Percentiles rank a stretch among this genome's conserved stretches.
phyloP scores from a whole-genome alignment of 2,113 vertebrate genomes.

The Okapia johnstoni region DNA sequence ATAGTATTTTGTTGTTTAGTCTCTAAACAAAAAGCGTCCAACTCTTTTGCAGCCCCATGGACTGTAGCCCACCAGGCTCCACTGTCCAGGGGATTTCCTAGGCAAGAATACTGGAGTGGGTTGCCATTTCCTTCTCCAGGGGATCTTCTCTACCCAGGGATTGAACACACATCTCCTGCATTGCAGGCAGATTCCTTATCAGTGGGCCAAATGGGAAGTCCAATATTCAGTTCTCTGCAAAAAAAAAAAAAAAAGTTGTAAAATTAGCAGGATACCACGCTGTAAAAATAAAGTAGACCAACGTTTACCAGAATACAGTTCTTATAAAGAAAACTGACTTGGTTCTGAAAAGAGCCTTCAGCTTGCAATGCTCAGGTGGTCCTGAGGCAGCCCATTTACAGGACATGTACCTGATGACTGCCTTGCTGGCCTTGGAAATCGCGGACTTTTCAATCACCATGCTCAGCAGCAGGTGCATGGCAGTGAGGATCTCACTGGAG shows the following conservation, averaged over 20 bases:
- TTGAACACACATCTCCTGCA: too few relatives aligned
- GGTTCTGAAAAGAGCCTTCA: neutral
- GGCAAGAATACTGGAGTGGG: too few relatives aligned
- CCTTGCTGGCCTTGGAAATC: neutral
- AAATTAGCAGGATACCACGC: neutral
- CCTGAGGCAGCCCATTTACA: neutral
- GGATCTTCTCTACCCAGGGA: too few relatives aligned
- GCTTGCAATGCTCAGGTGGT: neutral
- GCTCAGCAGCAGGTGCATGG: neutral
- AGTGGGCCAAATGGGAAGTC: too few relatives aligned
- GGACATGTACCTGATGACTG: neutral
- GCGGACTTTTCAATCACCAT: neutral
- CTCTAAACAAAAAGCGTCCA: too few relatives aligned
- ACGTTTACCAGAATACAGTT: neutral
- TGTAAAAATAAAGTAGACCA: neutral
- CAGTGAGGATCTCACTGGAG: conserved; percentile 69
- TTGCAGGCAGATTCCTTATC: too few relatives aligned
- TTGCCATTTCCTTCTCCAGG: too few relatives aligned
- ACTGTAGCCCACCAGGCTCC: too few relatives aligned
- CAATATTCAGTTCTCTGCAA: neutral
- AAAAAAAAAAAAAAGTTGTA: neutral
- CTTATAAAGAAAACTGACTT: neutral
- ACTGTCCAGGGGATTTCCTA: too few relatives aligned
- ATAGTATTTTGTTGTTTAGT: neutral
- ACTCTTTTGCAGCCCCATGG: too few relatives aligned